A percentile compares a stretch with the other conserved stretches of the same genome.
phyloP scores from a whole-genome alignment of 2,797 vertebrate genomes.

The Threskiornis aethiopicus region DNA sequence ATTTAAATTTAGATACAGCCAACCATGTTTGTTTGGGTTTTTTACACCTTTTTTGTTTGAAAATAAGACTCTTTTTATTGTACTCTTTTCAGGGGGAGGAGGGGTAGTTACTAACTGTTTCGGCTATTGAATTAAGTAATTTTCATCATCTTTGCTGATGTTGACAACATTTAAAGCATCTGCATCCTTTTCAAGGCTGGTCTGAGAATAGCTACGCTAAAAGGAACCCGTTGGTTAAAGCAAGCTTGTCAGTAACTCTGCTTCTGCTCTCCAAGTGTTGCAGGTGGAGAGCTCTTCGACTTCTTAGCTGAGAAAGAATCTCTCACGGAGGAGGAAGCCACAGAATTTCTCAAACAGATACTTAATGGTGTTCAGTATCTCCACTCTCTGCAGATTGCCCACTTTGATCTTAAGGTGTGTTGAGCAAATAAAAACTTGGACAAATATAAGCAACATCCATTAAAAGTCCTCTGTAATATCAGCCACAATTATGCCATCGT shows the following conservation, averaged over 20 bases:
- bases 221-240: neutral
- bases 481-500: neutral
- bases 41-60: neutral
- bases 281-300: constrained; percentile 96
- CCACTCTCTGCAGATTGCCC: constrained; percentile 93
- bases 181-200: neutral
- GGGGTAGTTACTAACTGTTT: neutral
- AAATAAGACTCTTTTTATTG: neutral
- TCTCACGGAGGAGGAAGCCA: constrained; percentile 95
- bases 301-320: constrained; percentile 99
- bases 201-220: neutral
- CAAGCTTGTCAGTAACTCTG: neutral
- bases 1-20: neutral
- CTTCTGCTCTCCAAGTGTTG: constrained; percentile 81
- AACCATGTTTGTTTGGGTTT: neutral
- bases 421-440: neutral
- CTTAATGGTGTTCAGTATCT: constrained; percentile 96
- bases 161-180: neutral
- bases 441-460: neutral
- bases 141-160: neutral
- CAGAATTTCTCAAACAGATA: constrained; percentile 98
- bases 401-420: constrained; percentile 97
- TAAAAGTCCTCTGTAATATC: neutral
- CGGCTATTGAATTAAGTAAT: neutral
- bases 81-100: neutral